Percentiles rank a stretch among this genome's conserved stretches.
Conservation (phyloP, 2,797 vertebrate genomes). For the Enteromius unitaeniatus region DNA sequence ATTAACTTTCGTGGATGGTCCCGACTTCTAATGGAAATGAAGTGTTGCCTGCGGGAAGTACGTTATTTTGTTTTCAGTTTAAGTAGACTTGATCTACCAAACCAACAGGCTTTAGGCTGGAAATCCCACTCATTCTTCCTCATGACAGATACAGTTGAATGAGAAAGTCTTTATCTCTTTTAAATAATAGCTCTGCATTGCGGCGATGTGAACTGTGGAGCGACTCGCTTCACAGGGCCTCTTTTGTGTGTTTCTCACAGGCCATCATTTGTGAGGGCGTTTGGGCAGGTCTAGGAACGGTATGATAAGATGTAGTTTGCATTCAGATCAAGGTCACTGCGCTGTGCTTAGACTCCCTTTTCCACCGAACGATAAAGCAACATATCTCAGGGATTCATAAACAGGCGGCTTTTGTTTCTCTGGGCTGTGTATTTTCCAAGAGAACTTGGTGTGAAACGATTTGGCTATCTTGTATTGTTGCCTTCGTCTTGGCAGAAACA, state of each 20-base stretch:
- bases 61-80: neutral
- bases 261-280: slow-evolving; percentile 29
- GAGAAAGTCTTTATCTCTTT: slow-evolving; percentile 46
- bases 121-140: slow-evolving; percentile 41
- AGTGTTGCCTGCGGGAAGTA: neutral
- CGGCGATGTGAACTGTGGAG: slow-evolving; percentile 23
- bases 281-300: slow-evolving; percentile 24
- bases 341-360: slow-evolving; percentile 28
- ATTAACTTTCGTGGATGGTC: neutral
- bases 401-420: slow-evolving; percentile 25
- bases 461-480: neutral
- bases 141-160: slow-evolving; percentile 39
- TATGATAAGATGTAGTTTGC: slow-evolving; percentile 30
- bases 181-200: slow-evolving; percentile 46
- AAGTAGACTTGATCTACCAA: slow-evolving; percentile 31
- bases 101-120: slow-evolving; percentile 30
- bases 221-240: slow-evolving; percentile 1
- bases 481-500: neutral
- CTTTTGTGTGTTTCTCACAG: slow-evolving; percentile 26
- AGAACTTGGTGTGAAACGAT: slow-evolving; percentile 12
- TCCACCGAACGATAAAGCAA: slow-evolving; percentile 25
- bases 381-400: slow-evolving; percentile 33
- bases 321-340: slow-evolving; percentile 43
- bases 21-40: neutral
- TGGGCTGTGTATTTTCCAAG: neutral